Evolutionary conservation across 2,888 invertebrate genomes (phyloP).

Genomic region (Mesorhabditis spiculigera): DNA sequence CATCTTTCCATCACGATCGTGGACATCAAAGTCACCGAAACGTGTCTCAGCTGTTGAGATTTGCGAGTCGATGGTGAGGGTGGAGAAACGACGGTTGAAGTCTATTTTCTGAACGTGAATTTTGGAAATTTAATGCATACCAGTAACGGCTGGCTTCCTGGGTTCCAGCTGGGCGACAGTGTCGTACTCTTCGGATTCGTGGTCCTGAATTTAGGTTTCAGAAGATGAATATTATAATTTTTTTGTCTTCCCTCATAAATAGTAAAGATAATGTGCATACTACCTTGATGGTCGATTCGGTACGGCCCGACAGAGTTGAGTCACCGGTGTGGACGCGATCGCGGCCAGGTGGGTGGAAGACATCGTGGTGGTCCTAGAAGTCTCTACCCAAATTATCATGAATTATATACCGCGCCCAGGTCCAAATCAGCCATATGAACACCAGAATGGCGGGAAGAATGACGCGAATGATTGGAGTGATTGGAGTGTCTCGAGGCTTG

Average conservation of each 20-base stretch:
- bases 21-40: conserved; percentile 45
- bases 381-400: too few relatives aligned
- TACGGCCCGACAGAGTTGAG: background rate
- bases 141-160: background rate
- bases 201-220: background rate
- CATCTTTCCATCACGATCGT: conserved; percentile 21
- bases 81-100: conserved; percentile 26
- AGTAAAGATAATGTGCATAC: too few relatives aligned
- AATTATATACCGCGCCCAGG: background rate
- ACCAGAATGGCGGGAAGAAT: background rate
- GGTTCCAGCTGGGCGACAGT: background rate
- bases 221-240: too few relatives aligned
- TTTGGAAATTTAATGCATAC: too few relatives aligned
- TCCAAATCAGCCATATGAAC: conserved; percentile 1
- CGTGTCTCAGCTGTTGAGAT: conserved; percentile 47
- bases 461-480: background rate
- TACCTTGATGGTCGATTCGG: background rate
- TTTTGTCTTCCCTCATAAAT: too few relatives aligned
- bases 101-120: too few relatives aligned
- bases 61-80: conserved; percentile 42
- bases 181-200: conserved; percentile 5
- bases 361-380: too few relatives aligned
- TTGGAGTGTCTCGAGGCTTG: background rate
- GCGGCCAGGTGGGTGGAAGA: background rate
- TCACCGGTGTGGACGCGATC: conserved; percentile 3